A percentile compares a stretch with the other conserved stretches of the same genome.
Evolutionary conservation across 2,888 invertebrate genomes (phyloP).

Genomic region (Diarsia brunnea): DNA sequence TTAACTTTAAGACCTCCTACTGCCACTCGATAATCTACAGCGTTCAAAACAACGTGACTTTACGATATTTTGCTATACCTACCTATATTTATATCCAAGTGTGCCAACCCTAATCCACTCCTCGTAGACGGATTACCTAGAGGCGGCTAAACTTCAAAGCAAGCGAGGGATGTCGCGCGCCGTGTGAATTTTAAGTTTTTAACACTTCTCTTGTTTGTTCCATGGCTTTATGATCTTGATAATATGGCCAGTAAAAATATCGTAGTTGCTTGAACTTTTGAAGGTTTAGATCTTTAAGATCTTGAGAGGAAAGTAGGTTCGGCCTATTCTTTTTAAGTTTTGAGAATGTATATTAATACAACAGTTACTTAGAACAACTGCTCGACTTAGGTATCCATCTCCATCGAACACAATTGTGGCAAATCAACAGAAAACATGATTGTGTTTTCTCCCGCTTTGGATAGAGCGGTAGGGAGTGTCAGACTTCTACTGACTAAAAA

Average conservation of each 20-base stretch:
- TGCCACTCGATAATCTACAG: slow-evolving; percentile 59
- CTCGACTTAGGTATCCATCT: too few relatives aligned
- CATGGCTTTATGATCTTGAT: slow-evolving; percentile 70
- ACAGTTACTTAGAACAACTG: not conserved
- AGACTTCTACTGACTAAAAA: too few relatives aligned
- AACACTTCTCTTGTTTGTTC: slow-evolving; percentile 65
- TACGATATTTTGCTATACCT: slow-evolving; percentile 57
- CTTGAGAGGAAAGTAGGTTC: slow-evolving; percentile 29
- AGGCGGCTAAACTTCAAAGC: slow-evolving; percentile 80
- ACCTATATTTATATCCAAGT: slow-evolving; percentile 34
- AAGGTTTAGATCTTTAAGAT: slow-evolving; percentile 45
- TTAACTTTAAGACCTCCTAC: slow-evolving; percentile 28
- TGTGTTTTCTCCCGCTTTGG: too few relatives aligned
- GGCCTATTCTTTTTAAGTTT: slow-evolving; percentile 25
- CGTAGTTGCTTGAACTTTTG: slow-evolving; percentile 47
- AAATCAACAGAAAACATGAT: too few relatives aligned
- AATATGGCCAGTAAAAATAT: slow-evolving; percentile 63
- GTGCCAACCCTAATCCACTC: slow-evolving; percentile 71
- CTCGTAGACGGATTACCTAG: slow-evolving; percentile 74
- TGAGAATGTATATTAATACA: too few relatives aligned
- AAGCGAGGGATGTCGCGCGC: slow-evolving; percentile 73
- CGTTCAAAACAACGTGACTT: slow-evolving; percentile 59
- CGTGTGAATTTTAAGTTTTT: slow-evolving; percentile 73
- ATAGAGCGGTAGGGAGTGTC: too few relatives aligned
- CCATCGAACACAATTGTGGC: too few relatives aligned